These are phyloP conservation scores for Calcarius lapponicus DNA, from an alignment of 2,797 vertebrate species.

Conservation along the genomic window DNA sequence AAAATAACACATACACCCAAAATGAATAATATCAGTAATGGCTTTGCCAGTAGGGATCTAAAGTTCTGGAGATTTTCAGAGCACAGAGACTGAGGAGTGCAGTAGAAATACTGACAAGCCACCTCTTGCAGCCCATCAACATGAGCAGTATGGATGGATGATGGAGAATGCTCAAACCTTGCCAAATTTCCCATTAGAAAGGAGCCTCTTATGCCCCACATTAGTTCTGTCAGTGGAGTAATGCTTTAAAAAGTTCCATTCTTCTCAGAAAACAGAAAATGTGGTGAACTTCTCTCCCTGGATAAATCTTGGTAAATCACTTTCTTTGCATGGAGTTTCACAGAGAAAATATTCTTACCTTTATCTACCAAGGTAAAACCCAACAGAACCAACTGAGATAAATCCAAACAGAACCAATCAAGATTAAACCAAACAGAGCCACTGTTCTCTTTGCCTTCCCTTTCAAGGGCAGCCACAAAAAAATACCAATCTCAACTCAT, in stretches of 20 bases:
- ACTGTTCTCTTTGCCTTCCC: not conserved
- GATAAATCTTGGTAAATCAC: not conserved
- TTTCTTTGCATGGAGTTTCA: not conserved
- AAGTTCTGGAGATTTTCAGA: not conserved
- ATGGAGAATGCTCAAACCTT: not conserved
- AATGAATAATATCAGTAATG: not conserved
- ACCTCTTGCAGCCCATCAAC: not conserved
- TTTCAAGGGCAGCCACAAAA: not conserved
- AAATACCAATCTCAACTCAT: not conserved
- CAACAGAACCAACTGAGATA: rapidly evolving
- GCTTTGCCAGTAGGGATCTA: not conserved
- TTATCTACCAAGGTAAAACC: not conserved
- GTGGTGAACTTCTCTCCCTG: not conserved
- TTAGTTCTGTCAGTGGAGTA: not conserved
- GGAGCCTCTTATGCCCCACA: not conserved
- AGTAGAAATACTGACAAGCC: not conserved
- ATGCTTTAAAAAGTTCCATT: not conserved
- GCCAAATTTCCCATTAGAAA: not conserved
- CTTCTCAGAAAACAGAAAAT: not conserved
- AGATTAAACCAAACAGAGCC: not conserved
- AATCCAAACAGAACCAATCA: not conserved
- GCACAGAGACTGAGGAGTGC: not conserved
- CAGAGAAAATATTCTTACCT: not conserved
- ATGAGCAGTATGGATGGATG: not conserved
- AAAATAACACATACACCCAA: too few relatives aligned